phyloP scores from a whole-genome alignment of 2,113 vertebrate genomes.

The Alces alces region DNA sequence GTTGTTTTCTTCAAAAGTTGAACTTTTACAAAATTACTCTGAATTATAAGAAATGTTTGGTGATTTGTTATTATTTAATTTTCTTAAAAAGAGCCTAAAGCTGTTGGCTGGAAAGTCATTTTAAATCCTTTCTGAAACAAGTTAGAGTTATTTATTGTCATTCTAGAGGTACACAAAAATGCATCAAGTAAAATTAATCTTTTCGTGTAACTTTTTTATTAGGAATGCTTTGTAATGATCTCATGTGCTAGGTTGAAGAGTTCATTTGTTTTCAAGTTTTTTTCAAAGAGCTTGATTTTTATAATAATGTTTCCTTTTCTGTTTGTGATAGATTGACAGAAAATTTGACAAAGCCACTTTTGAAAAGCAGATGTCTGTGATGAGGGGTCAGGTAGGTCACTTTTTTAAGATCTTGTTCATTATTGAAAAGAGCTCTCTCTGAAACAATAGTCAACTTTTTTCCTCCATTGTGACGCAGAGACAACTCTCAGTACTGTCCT shows the following conservation, averaged over 20 bases:
- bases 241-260: neutral
- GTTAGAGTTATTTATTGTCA: neutral
- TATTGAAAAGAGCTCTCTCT: neutral
- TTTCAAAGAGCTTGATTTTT: neutral
- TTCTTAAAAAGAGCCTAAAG: neutral
- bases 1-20: slow-evolving; percentile 2
- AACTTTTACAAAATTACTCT: neutral
- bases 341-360: slow-evolving; percentile 95
- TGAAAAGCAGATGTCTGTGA: slow-evolving; percentile 98
- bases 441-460: neutral
- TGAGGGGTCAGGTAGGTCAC: slow-evolving; percentile 95
- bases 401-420: neutral
- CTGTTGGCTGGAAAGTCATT: neutral
- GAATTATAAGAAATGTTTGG: neutral
- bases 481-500: neutral
- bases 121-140: slow-evolving; percentile 6
- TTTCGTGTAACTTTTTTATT: neutral
- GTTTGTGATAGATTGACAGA: slow-evolving; percentile 85
- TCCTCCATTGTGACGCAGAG: neutral
- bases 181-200: neutral
- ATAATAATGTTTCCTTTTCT: neutral
- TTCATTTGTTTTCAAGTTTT: slow-evolving; percentile 30
- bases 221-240: neutral
- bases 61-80: neutral
- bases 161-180: neutral